Evolutionary conservation across 2,888 invertebrate genomes (phyloP).

Genomic region (Strigamia crassipes): DNA sequence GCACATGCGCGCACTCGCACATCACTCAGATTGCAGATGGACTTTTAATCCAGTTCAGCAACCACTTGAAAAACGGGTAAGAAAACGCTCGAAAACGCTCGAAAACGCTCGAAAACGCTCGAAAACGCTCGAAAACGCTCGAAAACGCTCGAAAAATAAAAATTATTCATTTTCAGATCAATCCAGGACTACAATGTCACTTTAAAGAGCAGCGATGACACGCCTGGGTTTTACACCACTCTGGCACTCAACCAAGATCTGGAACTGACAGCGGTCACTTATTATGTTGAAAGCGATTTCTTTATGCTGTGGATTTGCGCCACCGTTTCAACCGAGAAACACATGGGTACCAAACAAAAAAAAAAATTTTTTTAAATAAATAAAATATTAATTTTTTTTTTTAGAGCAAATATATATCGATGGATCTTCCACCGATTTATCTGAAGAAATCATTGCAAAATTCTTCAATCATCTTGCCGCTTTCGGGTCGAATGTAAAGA

Average conservation of each 20-base stretch:
- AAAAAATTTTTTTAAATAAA: not conserved
- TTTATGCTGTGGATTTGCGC: slow-evolving; percentile 15
- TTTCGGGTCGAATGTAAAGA: not conserved
- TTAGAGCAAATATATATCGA: not conserved
- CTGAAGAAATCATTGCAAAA: not conserved
- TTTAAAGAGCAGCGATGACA: not conserved
- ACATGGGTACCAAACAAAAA: not conserved
- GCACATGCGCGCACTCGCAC: not conserved
- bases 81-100: too few species aligned
- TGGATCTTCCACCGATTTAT: not conserved
- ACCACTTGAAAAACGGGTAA: slow-evolving; percentile 10
- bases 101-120: too few species aligned
- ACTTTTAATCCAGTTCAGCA: not conserved
- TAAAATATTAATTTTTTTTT: too few species aligned
- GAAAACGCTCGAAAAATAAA: not conserved
- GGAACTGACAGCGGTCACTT: not conserved
- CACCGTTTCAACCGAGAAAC: not conserved
- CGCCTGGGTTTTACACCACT: not conserved
- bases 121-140: too few species aligned
- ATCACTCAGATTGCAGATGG: not conserved
- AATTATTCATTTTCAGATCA: not conserved
- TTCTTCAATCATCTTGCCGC: not conserved
- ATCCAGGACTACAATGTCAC: not conserved
- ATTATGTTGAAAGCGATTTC: not conserved
- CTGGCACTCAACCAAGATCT: not conserved